Percentiles rank a stretch among this genome's conserved stretches.
Conservation (phyloP, 2,113 vertebrate genomes). For the Dolichotis patagonum region DNA sequence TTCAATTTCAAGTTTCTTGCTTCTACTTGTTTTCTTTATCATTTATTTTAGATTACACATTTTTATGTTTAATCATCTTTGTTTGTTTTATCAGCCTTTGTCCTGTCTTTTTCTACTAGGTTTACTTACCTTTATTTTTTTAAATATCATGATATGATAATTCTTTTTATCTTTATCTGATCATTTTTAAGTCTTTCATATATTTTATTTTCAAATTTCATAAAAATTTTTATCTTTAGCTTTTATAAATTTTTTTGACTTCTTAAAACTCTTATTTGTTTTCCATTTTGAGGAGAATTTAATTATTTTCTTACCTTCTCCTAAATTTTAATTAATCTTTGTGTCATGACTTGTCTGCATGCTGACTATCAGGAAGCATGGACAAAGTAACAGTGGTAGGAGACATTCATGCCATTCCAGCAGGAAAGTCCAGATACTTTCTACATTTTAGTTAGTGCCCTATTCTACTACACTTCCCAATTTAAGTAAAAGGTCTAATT, state of each 20-base stretch:
- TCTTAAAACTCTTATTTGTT: not conserved
- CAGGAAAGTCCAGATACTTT: not conserved
- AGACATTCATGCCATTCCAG: not conserved
- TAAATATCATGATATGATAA: not conserved
- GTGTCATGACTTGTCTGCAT: not conserved
- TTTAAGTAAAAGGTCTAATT: not conserved
- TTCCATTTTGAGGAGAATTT: not conserved
- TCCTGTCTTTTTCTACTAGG: not conserved
- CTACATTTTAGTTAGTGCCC: not conserved
- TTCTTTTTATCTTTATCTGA: not conserved
- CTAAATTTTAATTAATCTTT: not conserved
- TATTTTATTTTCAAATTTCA: not conserved
- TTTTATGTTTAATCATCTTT: not conserved
- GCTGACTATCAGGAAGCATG: not conserved
- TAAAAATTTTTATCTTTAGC: not conserved
- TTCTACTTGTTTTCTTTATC: not conserved
- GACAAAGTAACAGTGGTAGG: fast-evolving
- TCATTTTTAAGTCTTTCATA: not conserved
- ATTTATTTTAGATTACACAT: not conserved
- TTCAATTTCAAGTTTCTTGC: not conserved
- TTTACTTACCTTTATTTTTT: not conserved
- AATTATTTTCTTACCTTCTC: not conserved
- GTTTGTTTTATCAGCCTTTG: not conserved
- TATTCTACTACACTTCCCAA: not conserved
- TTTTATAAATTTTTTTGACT: not conserved